Percentiles rank a stretch among this genome's conserved stretches.
Conservation (phyloP, 2,113 vertebrate species). For the Cyanistes caeruleus region DNA sequence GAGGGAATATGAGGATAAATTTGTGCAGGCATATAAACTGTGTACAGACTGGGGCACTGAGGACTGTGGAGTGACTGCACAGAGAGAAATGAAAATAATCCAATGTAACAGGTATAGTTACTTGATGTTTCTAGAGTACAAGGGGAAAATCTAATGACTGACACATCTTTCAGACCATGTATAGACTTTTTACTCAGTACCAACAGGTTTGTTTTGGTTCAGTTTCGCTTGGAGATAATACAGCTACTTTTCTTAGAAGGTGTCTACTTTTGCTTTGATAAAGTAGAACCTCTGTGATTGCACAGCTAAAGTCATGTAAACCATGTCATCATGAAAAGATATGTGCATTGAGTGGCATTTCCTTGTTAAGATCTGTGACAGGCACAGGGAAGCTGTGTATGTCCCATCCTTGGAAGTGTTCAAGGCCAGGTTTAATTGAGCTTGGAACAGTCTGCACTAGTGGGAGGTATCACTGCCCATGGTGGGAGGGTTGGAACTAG, state of each 20-base stretch:
- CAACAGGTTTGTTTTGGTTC: neutral
- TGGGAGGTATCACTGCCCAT: too few relatives aligned
- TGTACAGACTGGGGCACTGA: neutral
- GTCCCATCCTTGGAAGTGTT: too few relatives aligned
- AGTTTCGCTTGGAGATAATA: neutral
- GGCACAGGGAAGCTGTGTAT: neutral
- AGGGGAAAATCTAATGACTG: neutral
- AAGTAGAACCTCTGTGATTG: neutral
- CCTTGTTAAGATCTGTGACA: neutral
- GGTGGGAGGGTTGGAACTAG: neutral
- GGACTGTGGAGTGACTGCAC: neutral
- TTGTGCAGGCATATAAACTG: neutral
- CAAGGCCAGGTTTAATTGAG: neutral
- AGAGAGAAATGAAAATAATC: neutral
- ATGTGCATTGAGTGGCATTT: neutral
- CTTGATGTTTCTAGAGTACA: neutral
- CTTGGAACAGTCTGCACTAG: neutral
- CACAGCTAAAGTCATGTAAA: neutral
- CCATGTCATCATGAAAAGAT: neutral
- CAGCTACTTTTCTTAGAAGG: fast-evolving
- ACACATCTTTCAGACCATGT: neutral
- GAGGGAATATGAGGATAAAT: neutral
- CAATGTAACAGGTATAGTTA: neutral
- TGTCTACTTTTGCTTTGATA: neutral
- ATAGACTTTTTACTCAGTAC: neutral